Evolutionary conservation across 2,888 invertebrate genomes (phyloP).

Genomic region (Drosophila formosana): DNA sequence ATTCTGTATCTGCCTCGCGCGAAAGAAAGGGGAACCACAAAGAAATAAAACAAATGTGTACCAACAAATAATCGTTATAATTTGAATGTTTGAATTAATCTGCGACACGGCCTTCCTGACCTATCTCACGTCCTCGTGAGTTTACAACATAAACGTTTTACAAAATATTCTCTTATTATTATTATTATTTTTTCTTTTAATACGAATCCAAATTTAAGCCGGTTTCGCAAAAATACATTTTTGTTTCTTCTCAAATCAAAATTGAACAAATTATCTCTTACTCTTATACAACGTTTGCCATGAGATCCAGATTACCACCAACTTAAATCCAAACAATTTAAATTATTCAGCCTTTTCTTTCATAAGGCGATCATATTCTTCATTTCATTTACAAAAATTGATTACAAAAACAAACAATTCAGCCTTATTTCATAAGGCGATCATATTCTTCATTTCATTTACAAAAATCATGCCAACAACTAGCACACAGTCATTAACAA

Average conservation of each 20-base stretch:
- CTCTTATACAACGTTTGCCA: not conserved
- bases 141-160: not conserved
- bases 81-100: not conserved
- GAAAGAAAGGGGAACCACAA: not conserved
- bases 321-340: conserved; percentile 4
- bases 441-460: too few relatives aligned
- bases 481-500: conserved; percentile 7
- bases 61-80: not conserved
- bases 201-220: not conserved
- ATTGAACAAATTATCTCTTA: not conserved
- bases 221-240: conserved; percentile 1
- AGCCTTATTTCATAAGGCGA: too few relatives aligned
- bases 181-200: not conserved
- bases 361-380: not conserved
- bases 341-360: not conserved
- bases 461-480: not conserved
- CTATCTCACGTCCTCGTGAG: conserved; percentile 1
- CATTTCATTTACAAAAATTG: conserved; percentile 3
- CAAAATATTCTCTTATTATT: too few relatives aligned
- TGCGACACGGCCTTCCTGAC: not conserved
- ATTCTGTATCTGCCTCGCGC: not conserved
- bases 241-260: not conserved
- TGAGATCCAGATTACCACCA: conserved; percentile 12
- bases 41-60: not conserved
- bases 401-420: too few relatives aligned